These are phyloP conservation scores for Collichthys lucidus DNA, from an alignment of 2,113 vertebrate species.

Conservation along the genomic window DNA sequence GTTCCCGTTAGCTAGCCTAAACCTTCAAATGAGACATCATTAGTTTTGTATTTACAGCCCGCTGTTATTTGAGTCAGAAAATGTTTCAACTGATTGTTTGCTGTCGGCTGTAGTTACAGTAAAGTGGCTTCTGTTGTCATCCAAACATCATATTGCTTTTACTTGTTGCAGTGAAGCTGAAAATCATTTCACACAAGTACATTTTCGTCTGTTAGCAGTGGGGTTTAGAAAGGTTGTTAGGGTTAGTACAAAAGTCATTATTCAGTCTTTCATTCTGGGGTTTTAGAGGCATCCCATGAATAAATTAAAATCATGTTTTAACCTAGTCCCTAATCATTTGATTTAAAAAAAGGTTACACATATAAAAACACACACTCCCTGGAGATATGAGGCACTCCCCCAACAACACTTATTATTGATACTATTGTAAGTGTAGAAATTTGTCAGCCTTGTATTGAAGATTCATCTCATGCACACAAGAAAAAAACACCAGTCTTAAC, in stretches of 20 bases:
- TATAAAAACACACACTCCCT: background rate
- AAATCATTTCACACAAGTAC: background rate
- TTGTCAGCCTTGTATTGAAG: constrained; percentile 6
- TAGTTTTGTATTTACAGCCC: background rate
- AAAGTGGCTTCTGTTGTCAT: background rate
- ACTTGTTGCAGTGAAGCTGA: background rate
- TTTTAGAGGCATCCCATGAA: background rate
- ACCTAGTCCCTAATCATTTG: constrained; percentile 21
- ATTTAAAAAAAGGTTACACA: background rate
- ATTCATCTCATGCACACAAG: constrained; percentile 31
- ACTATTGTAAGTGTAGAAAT: constrained; percentile 4
- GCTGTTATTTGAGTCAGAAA: background rate
- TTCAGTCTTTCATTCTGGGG: constrained; percentile 4
- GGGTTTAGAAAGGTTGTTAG: background rate
- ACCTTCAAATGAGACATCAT: background rate
- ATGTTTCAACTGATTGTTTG: background rate
- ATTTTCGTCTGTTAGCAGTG: background rate
- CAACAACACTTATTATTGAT: constrained; percentile 13
- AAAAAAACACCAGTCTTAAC: constrained; percentile 22
- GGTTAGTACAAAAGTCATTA: background rate
- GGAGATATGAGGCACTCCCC: background rate
- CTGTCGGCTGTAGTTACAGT: background rate
- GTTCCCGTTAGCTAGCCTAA: background rate
- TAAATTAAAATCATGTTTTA: constrained; percentile 24
- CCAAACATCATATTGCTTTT: too few species aligned